Percentiles rank a stretch among this genome's conserved stretches.
Conservation (phyloP, 2,888 invertebrate species). For the Andrena trimmerana region DNA sequence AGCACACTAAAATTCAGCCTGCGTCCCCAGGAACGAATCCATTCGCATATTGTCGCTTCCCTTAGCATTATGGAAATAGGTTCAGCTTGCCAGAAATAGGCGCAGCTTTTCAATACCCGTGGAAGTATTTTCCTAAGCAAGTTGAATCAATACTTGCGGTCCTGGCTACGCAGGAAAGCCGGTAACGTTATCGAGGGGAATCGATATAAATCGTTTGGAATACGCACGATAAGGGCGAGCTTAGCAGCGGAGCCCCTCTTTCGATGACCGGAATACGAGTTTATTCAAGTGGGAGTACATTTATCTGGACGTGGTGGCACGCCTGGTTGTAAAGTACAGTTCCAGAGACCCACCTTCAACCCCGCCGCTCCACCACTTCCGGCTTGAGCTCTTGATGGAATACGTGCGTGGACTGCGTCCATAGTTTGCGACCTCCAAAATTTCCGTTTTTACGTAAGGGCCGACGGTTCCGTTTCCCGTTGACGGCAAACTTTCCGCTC, state of each 20-base stretch:
- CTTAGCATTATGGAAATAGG: conserved; percentile 47
- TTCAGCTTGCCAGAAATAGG: conserved; percentile 38
- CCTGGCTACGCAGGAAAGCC: conserved; percentile 28
- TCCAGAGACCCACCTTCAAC: conserved; percentile 58
- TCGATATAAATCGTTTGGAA: conserved; percentile 71
- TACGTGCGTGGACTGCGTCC: conserved; percentile 79
- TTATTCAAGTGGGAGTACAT: conserved; percentile 75
- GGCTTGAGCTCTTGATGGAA: conserved; percentile 77
- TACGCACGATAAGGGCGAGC: conserved; percentile 64
- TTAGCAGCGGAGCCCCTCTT: conserved; percentile 63
- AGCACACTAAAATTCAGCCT: conserved; percentile 26
- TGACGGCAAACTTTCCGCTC: conserved; percentile 53
- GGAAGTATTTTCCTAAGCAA: conserved; percentile 45
- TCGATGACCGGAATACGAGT: conserved; percentile 68
- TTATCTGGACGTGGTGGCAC: conserved; percentile 71
- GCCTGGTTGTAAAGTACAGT: conserved; percentile 64
- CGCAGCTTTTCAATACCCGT: conserved; percentile 38
- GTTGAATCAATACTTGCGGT: conserved; percentile 45
- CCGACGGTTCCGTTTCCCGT: conserved; percentile 43
- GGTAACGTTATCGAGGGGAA: conserved; percentile 56
- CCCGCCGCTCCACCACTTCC: conserved; percentile 61
- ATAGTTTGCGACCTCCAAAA: conserved; percentile 34
- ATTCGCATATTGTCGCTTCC: conserved; percentile 26
- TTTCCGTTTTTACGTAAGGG: conserved; percentile 59
- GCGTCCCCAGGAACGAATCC: conserved; percentile 1